A percentile compares a stretch with the other conserved stretches of the same genome.
Evolutionary conservation across 2,888 invertebrate species (phyloP).

Genomic region (Melinaea marsaeus): DNA sequence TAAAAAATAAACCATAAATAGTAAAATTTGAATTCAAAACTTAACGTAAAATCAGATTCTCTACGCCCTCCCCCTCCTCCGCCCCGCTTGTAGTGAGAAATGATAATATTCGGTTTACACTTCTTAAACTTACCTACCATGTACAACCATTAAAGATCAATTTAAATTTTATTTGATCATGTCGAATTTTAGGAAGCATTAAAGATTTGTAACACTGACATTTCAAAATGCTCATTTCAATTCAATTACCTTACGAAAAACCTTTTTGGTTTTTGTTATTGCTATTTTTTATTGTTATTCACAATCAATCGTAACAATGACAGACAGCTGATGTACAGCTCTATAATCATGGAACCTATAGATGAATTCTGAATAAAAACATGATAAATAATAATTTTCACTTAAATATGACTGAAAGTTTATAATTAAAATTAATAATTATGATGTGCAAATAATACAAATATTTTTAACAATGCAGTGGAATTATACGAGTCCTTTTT

Average conservation of each 20-base stretch:
- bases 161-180: too few species aligned
- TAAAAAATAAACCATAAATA: too few species aligned
- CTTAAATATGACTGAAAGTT: conserved; percentile 1
- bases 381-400: background rate
- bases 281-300: background rate
- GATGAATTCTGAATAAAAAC: background rate
- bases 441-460: conserved; percentile 7
- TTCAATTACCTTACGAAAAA: background rate
- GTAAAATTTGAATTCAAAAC: too few species aligned
- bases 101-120: too few species aligned
- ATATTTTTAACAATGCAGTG: conserved; percentile 48
- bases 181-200: too few species aligned
- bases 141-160: too few species aligned
- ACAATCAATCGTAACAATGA: background rate
- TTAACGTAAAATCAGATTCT: too few species aligned
- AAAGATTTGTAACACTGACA: too few species aligned
- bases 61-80: too few species aligned
- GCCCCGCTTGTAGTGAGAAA: too few species aligned
- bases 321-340: background rate
- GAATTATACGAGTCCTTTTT: conserved; percentile 24
- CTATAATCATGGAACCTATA: background rate
- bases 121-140: too few species aligned
- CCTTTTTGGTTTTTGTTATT: background rate
- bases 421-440: background rate
- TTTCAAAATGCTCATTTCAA: too few species aligned